phyloP scores from a whole-genome alignment of 2,888 invertebrate species.

The Drosophila formosana region DNA sequence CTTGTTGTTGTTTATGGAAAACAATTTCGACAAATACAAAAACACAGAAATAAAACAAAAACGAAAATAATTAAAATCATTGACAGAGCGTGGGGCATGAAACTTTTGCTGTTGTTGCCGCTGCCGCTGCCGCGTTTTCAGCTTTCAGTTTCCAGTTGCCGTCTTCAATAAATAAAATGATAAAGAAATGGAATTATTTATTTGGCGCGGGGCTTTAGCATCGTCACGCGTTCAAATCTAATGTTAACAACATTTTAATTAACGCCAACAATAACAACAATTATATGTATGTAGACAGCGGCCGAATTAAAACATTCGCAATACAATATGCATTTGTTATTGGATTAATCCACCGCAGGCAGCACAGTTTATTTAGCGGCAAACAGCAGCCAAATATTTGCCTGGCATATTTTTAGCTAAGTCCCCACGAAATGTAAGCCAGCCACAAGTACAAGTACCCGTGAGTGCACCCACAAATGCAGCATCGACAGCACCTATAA shows the following conservation, averaged over 20 bases:
- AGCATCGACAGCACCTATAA: constrained; percentile 1
- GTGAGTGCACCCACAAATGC: constrained; percentile 31
- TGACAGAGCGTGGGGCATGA: constrained; percentile 25
- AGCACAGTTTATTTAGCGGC: constrained; percentile 29
- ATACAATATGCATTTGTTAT: constrained; percentile 30
- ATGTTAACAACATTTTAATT: constrained; percentile 80
- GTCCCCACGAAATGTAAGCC: constrained; percentile 7
- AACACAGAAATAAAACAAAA: constrained; percentile 24
- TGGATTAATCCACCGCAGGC: constrained; percentile 47
- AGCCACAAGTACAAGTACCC: constrained; percentile 13
- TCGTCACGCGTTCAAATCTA: constrained; percentile 71
- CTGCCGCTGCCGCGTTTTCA: neutral
- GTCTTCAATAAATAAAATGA: constrained; percentile 60
- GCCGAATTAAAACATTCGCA: constrained; percentile 43
- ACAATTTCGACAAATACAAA: constrained; percentile 58
- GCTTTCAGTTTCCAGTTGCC: neutral
- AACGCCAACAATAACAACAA: constrained; percentile 39
- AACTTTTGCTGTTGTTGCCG: neutral
- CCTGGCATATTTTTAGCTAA: constrained; percentile 42
- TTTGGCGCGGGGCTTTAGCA: constrained; percentile 66
- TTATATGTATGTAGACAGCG: constrained; percentile 31
- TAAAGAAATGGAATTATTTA: constrained; percentile 71
- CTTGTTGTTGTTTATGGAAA: constrained; percentile 43
- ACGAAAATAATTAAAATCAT: constrained; percentile 63
- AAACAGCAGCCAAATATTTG: constrained; percentile 54